Evolutionary conservation across 2,888 invertebrate genomes (phyloP).

Genomic region (Machimus rusticus): DNA sequence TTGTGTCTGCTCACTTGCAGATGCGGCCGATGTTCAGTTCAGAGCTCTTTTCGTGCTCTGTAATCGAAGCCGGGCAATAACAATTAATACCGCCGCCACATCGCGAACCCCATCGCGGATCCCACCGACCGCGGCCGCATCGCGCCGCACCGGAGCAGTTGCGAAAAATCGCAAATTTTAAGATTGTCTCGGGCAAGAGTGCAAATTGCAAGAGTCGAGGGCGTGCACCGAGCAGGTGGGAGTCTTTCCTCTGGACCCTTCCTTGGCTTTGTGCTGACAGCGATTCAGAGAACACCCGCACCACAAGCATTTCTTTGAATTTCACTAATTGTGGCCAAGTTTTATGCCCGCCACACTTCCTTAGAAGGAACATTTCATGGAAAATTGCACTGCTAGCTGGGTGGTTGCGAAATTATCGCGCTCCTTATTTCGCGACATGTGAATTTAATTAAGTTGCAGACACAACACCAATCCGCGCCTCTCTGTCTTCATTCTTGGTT

Average conservation of each 20-base stretch:
- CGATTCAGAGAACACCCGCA: conserved; percentile 22
- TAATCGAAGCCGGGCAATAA: neutral
- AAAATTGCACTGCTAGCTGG: neutral
- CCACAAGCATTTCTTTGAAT: neutral
- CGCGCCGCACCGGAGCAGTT: neutral
- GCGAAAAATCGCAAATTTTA: neutral
- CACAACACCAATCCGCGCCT: neutral
- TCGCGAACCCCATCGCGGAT: neutral
- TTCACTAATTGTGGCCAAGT: conserved; percentile 23
- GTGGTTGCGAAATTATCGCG: neutral
- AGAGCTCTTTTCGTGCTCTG: neutral
- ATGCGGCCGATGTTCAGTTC: neutral
- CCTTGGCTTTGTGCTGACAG: conserved; percentile 11
- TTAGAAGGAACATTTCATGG: conserved; percentile 11
- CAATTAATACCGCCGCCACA: neutral
- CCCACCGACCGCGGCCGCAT: neutral
- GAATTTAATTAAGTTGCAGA: neutral
- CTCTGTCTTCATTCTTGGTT: neutral
- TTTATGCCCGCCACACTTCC: neutral
- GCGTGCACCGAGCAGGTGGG: conserved; percentile 1
- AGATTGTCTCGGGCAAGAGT: conserved; percentile 4
- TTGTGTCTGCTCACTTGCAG: neutral
- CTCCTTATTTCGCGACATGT: neutral
- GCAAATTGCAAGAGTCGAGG: conserved; percentile 15
- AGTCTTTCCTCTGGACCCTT: conserved; percentile 17